Evolutionary conservation across 1,140 invertebrate species (phyloP), one percentile per base, ranked within the genome.

Genomic region (Cepaea nemoralis): DNA sequence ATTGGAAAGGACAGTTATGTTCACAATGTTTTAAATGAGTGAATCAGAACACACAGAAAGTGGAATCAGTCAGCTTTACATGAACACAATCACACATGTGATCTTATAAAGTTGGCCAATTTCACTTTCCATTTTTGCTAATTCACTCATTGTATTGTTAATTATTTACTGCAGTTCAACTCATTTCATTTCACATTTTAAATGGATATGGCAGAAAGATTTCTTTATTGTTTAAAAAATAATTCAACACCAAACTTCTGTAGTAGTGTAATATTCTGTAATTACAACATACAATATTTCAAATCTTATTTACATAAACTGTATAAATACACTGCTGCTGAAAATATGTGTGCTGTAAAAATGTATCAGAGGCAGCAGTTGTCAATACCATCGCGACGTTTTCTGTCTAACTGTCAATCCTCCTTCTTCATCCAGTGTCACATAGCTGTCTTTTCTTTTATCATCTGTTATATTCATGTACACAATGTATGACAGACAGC

Each of bases 381-480:
- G 55, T 85, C 55, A 87, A 33, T 87, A 80, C 86, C 86, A 87
- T 42, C 80, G 79, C 10, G 86, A 87, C 31, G 82, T 82, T 50
- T 67, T 70, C 0, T 63, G 80, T 81, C 86, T 39, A 27, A 59
- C 69, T 48, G 83, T 80, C n/a, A 83, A 59, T 35, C 76, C 75
- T 19, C 85, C 86, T 83, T 87, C 86, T 50, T 74, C 77, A 80
- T 86, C 84, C 33, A 87, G 63, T 22, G 86, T 84, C 0, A 81
- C 80, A 73, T 87, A 87, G n/a, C 71, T 79, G 24, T 73, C 77
- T 45, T 79, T 83, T 42, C 77, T 83, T 39, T 82, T 82, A 27
- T 81, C 76, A 77, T 85, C 85, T 42, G 67, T 82, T 33, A 85
- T 35, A 35, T 86, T 87, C 86, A 86, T 86, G 76, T 87, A 87